Conservation (phyloP, 2,113 vertebrate genomes). For the Pardalotus punctatus region DNA sequence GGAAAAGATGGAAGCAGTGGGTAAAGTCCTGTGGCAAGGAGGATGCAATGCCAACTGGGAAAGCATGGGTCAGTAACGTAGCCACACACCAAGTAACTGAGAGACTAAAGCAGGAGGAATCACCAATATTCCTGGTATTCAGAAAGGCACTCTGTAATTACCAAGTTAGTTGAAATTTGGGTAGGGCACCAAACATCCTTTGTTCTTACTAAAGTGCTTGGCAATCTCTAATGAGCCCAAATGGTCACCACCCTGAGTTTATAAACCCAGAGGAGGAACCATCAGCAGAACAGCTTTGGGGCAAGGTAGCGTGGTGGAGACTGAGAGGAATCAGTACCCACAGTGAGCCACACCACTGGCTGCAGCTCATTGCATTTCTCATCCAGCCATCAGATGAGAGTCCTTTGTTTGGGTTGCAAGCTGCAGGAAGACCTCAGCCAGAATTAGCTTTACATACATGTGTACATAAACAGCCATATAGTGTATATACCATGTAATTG, state of each 20-base stretch:
- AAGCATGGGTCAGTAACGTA: background rate
- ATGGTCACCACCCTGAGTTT: background rate
- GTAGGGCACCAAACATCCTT: background rate
- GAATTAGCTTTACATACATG: background rate
- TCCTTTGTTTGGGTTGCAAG: background rate
- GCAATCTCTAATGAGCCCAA: background rate
- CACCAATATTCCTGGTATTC: background rate
- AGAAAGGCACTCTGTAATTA: background rate
- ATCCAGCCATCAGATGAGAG: fast-evolving
- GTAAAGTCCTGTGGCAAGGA: background rate
- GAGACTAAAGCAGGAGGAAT: constrained; percentile 6
- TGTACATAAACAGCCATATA: background rate
- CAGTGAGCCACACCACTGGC: background rate
- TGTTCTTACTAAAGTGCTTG: background rate
- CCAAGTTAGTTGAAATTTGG: background rate
- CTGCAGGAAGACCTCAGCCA: background rate
- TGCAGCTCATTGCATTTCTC: background rate
- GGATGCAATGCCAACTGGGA: background rate
- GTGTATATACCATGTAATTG: background rate
- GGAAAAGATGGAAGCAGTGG: background rate
- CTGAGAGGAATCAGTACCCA: background rate
- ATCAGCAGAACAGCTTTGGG: background rate
- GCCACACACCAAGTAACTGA: background rate
- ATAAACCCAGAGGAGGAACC: background rate
- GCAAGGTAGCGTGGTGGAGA: fast-evolving